These are phyloP conservation scores for Onychomys torridus DNA, from an alignment of 2,797 vertebrate genomes.

Conservation along the genomic window DNA sequence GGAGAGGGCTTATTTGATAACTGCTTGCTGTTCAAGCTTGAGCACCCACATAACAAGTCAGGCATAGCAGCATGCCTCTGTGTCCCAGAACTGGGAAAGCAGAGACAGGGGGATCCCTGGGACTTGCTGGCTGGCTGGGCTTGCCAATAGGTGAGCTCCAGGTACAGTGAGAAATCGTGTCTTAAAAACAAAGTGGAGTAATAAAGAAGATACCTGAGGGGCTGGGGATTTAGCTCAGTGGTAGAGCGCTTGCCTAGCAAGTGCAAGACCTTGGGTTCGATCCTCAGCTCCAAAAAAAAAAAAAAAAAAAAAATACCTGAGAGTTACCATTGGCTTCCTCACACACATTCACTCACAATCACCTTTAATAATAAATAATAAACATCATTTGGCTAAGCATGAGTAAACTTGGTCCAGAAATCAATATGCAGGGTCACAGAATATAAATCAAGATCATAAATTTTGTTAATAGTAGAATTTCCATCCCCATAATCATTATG, in stretches of 20 bases:
- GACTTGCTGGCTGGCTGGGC: background rate
- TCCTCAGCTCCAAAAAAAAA: no score
- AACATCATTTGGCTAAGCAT: background rate
- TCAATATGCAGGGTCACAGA: slow-evolving; percentile 39
- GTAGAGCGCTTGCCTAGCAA: no score
- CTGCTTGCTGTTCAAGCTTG: background rate
- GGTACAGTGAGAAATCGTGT: background rate
- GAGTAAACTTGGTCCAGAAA: slow-evolving; percentile 24
- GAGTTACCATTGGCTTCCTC: background rate
- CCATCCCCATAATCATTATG: background rate
- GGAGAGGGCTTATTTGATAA: background rate
- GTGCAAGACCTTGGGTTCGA: no score
- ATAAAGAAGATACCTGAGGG: no score
- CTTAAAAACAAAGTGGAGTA: background rate
- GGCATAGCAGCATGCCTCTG: background rate
- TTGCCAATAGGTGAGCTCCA: background rate
- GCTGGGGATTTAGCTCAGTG: no score
- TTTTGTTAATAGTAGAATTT: slow-evolving; percentile 38
- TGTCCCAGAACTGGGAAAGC: background rate
- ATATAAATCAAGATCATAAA: slow-evolving; percentile 21
- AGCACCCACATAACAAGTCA: background rate
- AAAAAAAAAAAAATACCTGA: no score
- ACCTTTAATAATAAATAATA: slow-evolving; percentile 17
- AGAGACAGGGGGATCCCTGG: background rate
- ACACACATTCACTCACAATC: background rate